A percentile compares a stretch with the other conserved stretches of the same genome.
Evolutionary conservation across 2,113 vertebrate genomes (phyloP).

Genomic region (Grantiella picta): DNA sequence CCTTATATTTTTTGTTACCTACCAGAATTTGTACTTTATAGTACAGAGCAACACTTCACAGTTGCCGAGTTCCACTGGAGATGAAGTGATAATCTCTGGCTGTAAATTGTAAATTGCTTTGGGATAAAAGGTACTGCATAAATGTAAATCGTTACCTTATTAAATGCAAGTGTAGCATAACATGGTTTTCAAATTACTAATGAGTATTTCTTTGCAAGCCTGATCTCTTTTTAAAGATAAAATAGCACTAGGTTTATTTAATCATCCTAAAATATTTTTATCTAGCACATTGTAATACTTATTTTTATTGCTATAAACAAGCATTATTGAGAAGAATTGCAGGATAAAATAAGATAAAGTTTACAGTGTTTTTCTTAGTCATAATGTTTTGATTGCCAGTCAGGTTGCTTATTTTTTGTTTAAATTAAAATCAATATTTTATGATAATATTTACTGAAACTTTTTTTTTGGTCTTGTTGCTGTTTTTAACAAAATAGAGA

Average conservation of each 20-base stretch:
- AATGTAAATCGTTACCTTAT: conserved; percentile 46
- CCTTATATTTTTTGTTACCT: conserved; percentile 31
- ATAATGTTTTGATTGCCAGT: neutral
- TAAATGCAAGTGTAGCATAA: conserved; percentile 42
- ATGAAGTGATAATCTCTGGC: conserved; percentile 59
- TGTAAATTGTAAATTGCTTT: conserved; percentile 58
- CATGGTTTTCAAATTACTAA: conserved; percentile 40
- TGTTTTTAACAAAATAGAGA: neutral
- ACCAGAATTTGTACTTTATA: conserved; percentile 23
- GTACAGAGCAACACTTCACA: conserved; percentile 2
- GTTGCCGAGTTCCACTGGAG: conserved; percentile 17
- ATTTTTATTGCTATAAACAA: conserved; percentile 8
- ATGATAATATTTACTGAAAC: neutral
- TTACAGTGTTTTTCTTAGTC: neutral
- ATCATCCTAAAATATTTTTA: neutral
- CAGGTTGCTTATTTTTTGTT: neutral
- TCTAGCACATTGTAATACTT: neutral
- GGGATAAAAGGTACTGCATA: conserved; percentile 51
- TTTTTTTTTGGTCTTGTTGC: neutral
- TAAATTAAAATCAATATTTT: neutral
- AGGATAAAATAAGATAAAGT: neutral
- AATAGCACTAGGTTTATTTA: neutral
- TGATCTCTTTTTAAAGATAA: conserved; percentile 2
- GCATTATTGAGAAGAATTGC: neutral
- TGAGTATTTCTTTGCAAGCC: conserved; percentile 20